Percentiles rank a stretch among this genome's conserved stretches.
These are phyloP conservation scores for Poeciliopsis occidentalis DNA, from an alignment of 2,113 vertebrate species.

Conservation along the genomic window DNA sequence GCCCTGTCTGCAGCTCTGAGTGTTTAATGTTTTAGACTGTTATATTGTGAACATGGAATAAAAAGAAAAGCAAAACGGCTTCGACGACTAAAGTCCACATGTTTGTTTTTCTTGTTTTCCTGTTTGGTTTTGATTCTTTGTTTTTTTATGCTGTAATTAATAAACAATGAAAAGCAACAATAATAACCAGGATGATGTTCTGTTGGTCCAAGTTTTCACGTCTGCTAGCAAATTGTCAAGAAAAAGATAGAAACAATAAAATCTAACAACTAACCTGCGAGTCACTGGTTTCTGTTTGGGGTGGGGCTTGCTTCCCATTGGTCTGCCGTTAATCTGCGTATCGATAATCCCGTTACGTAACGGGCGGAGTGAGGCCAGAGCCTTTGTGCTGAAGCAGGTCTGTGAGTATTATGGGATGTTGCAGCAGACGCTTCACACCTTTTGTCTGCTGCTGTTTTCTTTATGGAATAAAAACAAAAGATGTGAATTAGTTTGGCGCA, in stretches of 20 bases:
- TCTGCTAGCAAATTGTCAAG: constrained; percentile 77
- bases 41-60: constrained; percentile 80
- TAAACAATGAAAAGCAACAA: constrained; percentile 37
- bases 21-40: constrained; percentile 84
- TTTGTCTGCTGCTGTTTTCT: background rate
- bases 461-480: background rate
- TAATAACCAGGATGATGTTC: constrained; percentile 65
- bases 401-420: constrained; percentile 30
- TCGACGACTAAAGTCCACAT: constrained; percentile 61
- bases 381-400: constrained; percentile 62
- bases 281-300: background rate
- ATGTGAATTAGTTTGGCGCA: background rate
- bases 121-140: constrained; percentile 44
- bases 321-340: constrained; percentile 64
- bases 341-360: constrained; percentile 76
- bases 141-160: constrained; percentile 72
- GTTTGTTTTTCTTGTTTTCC: constrained; percentile 28
- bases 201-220: constrained; percentile 76
- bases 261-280: constrained; percentile 70
- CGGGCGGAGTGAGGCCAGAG: constrained; percentile 52
- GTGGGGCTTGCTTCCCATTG: constrained; percentile 31
- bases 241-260: constrained; percentile 76
- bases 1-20: constrained; percentile 78
- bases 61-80: constrained; percentile 46
- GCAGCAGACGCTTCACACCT: background rate